Base-by-base conservation (phyloP, 2,797 vertebrate species). In the Haliaeetus vocifer region DNA sequence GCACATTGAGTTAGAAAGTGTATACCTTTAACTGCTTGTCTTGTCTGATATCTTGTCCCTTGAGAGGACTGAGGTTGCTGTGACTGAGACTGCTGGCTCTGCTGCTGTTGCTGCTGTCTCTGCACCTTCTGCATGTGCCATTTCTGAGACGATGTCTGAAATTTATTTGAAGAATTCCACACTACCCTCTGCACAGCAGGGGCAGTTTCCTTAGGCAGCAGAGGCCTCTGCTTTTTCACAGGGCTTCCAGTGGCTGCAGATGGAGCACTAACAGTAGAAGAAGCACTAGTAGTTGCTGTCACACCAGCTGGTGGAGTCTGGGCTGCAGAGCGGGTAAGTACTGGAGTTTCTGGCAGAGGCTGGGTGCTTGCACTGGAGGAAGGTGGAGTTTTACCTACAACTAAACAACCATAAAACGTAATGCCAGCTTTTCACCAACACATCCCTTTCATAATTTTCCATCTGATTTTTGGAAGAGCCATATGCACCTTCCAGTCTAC, bases 1-100 rank as follows among this genome's bases (percentile, higher is more conserved):
- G 94, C 74, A 84, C 71, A 89, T 26, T 83, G 80, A 80, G 80
- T 91, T 63, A 96, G 49, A 35, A 90, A 96, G 70, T 40, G 67
- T 94, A 79, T 98, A 99, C 99, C 99, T 98, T 99, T 99, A 97
- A 98, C 98, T 88, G 99, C 98, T 98, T 99, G 99, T 98, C 99
- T 99, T 93, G 99, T 99, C 98, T 99, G 99, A 80, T 99, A 99
- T 97, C 99, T 98, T n/a, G 98, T 99, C 97, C 99, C 99, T 97
- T 99, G 99, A 86, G 99, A 98, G 86, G 98, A 98, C 97, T 99
- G 98, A 97, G 98, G 98, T 94, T 97, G 98, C 86, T 97, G 98
- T 49, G 97, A 96, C 42, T 97, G 97, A 87, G 75, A 98, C 83
- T 97, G 98, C 85, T 98, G 98, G 75, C 95, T 97, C 89, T 98